phyloP scores from a whole-genome alignment of 2,113 vertebrate species.

The Cnemophilus loriae region DNA sequence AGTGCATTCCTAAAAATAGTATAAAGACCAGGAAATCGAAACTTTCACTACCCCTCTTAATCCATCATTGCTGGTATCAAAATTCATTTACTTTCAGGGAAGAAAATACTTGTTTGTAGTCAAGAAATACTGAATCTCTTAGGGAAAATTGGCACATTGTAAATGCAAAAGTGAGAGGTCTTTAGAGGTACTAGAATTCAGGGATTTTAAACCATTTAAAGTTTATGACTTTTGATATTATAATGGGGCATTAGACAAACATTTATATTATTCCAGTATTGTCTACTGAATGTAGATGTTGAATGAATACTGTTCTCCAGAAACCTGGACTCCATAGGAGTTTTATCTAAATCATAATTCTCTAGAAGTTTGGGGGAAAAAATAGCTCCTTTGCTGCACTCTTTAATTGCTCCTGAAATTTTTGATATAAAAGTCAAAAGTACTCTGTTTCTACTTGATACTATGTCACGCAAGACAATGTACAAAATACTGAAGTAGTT shows the following conservation, averaged over 20 bases:
- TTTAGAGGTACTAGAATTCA: neutral
- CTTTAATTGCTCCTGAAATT: neutral
- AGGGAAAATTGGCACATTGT: neutral
- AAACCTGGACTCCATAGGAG: neutral
- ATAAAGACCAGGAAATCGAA: neutral
- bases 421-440: neutral
- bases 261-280: neutral
- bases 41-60: neutral
- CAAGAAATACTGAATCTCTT: neutral
- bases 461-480: neutral
- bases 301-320: neutral
- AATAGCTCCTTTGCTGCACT: neutral
- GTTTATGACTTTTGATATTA: neutral
- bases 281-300: neutral
- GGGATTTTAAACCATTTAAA: neutral
- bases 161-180: neutral
- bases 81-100: neutral
- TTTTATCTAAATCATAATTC: neutral
- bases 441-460: neutral
- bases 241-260: neutral
- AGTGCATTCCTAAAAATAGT: neutral
- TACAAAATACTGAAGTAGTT: neutral
- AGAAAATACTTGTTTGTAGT: neutral
- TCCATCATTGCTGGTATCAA: neutral
- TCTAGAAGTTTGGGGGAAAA: neutral